Evolutionary conservation across 2,888 invertebrate genomes (phyloP).

Genomic region (Galeopsomyia nigrocyanea): DNA sequence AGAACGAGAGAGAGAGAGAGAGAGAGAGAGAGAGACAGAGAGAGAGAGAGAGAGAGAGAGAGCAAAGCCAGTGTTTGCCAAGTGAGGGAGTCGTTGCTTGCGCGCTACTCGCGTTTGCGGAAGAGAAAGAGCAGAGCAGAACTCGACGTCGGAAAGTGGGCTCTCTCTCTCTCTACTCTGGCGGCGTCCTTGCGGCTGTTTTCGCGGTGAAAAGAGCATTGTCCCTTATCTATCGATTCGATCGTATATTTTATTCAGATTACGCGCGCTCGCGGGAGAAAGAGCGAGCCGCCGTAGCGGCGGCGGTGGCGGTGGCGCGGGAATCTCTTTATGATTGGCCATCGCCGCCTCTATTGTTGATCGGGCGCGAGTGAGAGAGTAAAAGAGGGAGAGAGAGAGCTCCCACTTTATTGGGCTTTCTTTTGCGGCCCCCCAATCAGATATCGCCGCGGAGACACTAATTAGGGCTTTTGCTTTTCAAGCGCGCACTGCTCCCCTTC

Average conservation of each 20-base stretch:
- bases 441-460: constrained; percentile 48
- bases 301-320: constrained; percentile 46
- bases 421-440: constrained; percentile 44
- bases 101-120: neutral
- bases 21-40: constrained; percentile 20
- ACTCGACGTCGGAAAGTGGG: neutral
- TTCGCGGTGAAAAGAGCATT: constrained; percentile 67
- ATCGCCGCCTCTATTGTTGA: constrained; percentile 61
- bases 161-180: constrained; percentile 50
- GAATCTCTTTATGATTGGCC: constrained; percentile 67
- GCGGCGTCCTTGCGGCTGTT: constrained; percentile 41
- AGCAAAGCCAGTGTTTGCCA: constrained; percentile 1
- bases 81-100: neutral
- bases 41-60: constrained; percentile 5
- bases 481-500: constrained; percentile 40
- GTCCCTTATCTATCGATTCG: constrained; percentile 69
- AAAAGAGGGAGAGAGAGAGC: neutral
- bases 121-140: neutral
- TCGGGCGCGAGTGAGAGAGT: constrained; percentile 16
- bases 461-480: constrained; percentile 48
- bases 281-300: constrained; percentile 34
- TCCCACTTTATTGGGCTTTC: constrained; percentile 47
- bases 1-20: constrained; percentile 57
- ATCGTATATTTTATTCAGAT: constrained; percentile 69
- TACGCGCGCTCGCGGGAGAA: constrained; percentile 58